Evolutionary conservation across 1,140 invertebrate genomes (phyloP), one percentile per base, ranked within the genome.

Genomic region (Solen grandis): DNA sequence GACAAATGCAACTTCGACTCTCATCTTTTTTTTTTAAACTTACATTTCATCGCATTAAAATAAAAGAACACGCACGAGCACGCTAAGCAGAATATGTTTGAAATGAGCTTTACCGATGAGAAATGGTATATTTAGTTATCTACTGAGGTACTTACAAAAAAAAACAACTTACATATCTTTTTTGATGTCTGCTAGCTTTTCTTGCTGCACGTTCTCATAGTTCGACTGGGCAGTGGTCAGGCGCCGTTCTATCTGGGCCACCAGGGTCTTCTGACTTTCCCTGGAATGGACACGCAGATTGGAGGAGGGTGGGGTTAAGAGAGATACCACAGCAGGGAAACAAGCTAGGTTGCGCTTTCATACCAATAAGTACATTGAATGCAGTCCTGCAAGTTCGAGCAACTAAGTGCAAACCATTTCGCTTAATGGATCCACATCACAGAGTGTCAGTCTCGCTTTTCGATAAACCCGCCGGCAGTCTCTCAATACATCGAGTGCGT

Each of bases 131-230:
- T n/a, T n/a, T n/a, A n/a, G n/a, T n/a, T n/a, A n/a, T n/a, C n/a
- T n/a, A n/a, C n/a, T n/a, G n/a, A 46, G 8, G 19, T 46, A 46
- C 19, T 19, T 46, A 46, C 41, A 46, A 46, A 8, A 10, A 19
- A 46, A 46, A 46, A 8, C 8, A 5, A 68, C 75, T 27, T 78
- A 78, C 75, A 55, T 65, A 22, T 78, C 75, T 25, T 68, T 25
- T 36, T 69, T 38, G 31, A 78, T 78, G 29, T 78, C 75, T 68
- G 59, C 41, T 31, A 60, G 29, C 25, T 52, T 46, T 57, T 78
- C 75, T 19, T 78, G 57, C 14, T 66, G 13, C 10, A 33, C 19
- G 19, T 57, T 36, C 14, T 78, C 62, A 60, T 78, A 60, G 35
- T 78, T 78, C n/a, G 27, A 22, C 46, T 68, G 60, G 0, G 54